Evolutionary conservation across 2,888 invertebrate species (phyloP), one percentile per base, ranked within the genome.

Genomic region (Mechanitis mazaeus): DNA sequence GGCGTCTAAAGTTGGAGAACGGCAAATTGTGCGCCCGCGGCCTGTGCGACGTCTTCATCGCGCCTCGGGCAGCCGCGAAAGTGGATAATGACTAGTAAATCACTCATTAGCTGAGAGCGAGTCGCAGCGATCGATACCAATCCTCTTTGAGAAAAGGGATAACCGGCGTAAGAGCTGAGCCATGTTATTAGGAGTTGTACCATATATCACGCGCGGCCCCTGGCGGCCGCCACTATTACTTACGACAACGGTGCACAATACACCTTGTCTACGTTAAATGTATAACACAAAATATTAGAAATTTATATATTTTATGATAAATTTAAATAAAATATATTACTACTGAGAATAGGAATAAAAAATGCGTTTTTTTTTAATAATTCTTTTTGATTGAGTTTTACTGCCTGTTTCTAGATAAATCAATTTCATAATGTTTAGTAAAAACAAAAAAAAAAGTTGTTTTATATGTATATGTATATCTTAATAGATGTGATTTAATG

Each of bases 71-170:
- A 76, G 73, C 80, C 78, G 78, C 82, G 80, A 86, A 87, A 88
- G 86, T 88, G 87, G 89, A 88, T 88, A 89, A 90, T 90, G 83
- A 87, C 82, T 85, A 84, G 84, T 83, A 81, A 86, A 89, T 83
- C 83, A 76, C 87, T 90, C 89, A 89, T 90, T 90, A 90, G 84
- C 80, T 76, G 80, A 79, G 84, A 81, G 78, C 82, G 79, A 83
- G 78, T 84, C 84, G 85, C 80, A 73, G 68, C 82, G 80, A 84
- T 87, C 87, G 87, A 86, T 86, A 83, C 84, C 80, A 84, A 85
- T 87, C 87, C 85, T 85, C 85, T 85, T 84, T 79, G 73, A 76
- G 84, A 83, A 86, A 87, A 86, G 84, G 86, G 85, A 88, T 88
- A 88, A 90, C 87, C 87, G 85, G 76, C 77, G 79, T 80, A 73